Evolutionary conservation across 2,888 invertebrate genomes (phyloP).

Genomic region (Spialia ferax): DNA sequence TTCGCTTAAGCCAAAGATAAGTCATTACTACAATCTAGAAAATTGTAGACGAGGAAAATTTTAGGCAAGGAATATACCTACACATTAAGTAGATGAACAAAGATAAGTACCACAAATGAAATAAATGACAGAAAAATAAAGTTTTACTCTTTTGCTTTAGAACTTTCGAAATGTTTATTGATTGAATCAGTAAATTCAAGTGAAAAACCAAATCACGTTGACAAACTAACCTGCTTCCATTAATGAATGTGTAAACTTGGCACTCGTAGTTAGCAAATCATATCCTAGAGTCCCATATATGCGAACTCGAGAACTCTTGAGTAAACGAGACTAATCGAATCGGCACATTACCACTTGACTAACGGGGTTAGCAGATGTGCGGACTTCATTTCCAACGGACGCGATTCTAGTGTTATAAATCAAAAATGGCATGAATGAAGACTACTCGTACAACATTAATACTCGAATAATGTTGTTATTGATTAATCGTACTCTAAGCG

Average conservation of each 20-base stretch:
- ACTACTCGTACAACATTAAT: conserved; percentile 37
- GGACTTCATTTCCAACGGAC: conserved; percentile 30
- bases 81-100: too few relatives aligned
- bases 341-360: conserved; percentile 38
- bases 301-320: conserved; percentile 28
- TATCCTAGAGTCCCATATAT: conserved; percentile 37
- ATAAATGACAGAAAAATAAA: too few relatives aligned
- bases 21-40: too few relatives aligned
- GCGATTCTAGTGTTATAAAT: conserved; percentile 34
- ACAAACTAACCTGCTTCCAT: conserved; percentile 28
- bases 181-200: conserved; percentile 1
- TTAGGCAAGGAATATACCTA: too few relatives aligned
- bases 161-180: neutral
- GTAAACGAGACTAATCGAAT: conserved; percentile 39
- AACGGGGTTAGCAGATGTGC: conserved; percentile 37
- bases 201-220: conserved; percentile 7
- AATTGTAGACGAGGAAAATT: too few relatives aligned
- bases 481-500: conserved; percentile 48
- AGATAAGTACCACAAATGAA: too few relatives aligned
- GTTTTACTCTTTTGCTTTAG: too few relatives aligned
- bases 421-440: conserved; percentile 39
- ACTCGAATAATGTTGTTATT: conserved; percentile 42
- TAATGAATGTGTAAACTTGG: conserved; percentile 15
- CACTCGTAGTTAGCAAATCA: conserved; percentile 14
- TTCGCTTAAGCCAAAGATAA: too few relatives aligned